phyloP scores from a whole-genome alignment of 2,797 vertebrate genomes.

The Phrynocephalus vlangalii region DNA sequence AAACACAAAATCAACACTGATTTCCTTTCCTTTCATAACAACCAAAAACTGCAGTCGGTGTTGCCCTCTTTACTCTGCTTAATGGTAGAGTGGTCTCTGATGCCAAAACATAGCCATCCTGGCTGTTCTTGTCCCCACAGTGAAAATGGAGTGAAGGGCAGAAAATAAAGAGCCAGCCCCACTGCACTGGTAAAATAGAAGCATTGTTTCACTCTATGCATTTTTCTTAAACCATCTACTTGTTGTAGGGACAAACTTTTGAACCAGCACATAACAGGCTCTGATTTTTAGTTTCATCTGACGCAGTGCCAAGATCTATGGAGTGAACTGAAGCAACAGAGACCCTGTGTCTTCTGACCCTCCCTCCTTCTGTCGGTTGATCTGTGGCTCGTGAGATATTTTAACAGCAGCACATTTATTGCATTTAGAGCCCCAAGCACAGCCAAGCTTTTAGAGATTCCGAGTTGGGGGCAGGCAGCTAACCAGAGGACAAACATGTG shows the following conservation, averaged over 20 bases:
- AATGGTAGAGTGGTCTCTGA: background rate
- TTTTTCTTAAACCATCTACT: background rate
- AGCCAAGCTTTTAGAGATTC: background rate
- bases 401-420: background rate
- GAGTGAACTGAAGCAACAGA: slow-evolving; percentile 44
- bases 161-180: background rate
- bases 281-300: slow-evolving; percentile 20
- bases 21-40: no score
- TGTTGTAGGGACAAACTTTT: slow-evolving; percentile 19
- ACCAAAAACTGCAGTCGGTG: no score
- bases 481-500: background rate
- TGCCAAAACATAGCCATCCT: background rate
- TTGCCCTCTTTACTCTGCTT: background rate
- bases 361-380: slow-evolving; percentile 2
- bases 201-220: background rate
- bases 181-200: background rate
- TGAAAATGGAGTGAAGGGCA: background rate
- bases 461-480: slow-evolving; percentile 7
- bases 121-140: background rate
- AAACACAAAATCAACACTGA: no score
- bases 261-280: slow-evolving; percentile 27
- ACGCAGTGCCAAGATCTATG: slow-evolving; percentile 38
- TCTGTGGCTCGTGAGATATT: slow-evolving; percentile 35
- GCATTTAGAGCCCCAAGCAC: accelerated
- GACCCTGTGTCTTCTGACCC: slow-evolving; percentile 23